These are phyloP conservation scores for zebrafish (Danio rerio) DNA, from an alignment of 2,113 vertebrate species.

Conservation along the genomic window GRCz12tu NC_133192.1:33107501-33108000, in stretches of 20 bases:
- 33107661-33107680: not conserved
- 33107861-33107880: not conserved
- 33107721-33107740: not conserved
- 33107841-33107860: not conserved
- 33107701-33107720: not conserved
- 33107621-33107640: not conserved
- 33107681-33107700: not conserved
- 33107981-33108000: not conserved
- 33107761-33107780: not conserved
- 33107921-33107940: not conserved
- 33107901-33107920: not conserved
- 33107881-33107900: not conserved
- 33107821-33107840: not conserved
- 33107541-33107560: not conserved
- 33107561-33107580: no score
- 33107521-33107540: not conserved
- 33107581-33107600: no score
- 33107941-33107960: not conserved
- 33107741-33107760: not conserved
- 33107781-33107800: not conserved
- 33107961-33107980: not conserved
- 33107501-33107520: not conserved
- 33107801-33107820: not conserved
- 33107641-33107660: not conserved
- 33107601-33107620: not conserved